Conservation (phyloP, 2,888 invertebrate species). For the Eristalinus sepulchralis region DNA sequence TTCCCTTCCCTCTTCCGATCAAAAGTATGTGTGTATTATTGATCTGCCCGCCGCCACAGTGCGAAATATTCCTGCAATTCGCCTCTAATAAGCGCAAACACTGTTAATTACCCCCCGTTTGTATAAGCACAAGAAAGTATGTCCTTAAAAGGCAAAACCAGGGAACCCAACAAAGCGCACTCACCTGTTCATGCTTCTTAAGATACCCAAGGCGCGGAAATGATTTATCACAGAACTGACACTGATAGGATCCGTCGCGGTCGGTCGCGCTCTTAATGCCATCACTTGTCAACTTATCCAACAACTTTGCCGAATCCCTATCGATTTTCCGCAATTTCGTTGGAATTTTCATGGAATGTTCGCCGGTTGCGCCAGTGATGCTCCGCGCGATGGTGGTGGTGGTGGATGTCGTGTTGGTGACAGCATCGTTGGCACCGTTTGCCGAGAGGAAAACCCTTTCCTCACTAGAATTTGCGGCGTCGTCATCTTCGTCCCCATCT, state of each 20-base stretch:
- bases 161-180: constrained; percentile 68
- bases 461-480: constrained; percentile 67
- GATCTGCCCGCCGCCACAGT: constrained; percentile 62
- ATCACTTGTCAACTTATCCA: constrained; percentile 80
- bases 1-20: neutral
- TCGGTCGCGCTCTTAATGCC: constrained; percentile 77
- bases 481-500: constrained; percentile 66
- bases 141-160: constrained; percentile 58
- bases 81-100: constrained; percentile 69
- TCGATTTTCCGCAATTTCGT: constrained; percentile 81
- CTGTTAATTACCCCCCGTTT: constrained; percentile 66
- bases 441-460: constrained; percentile 64
- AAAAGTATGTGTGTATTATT: constrained; percentile 61
- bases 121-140: constrained; percentile 35
- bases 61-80: constrained; percentile 67
- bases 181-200: constrained; percentile 96
- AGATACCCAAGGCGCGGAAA: constrained; percentile 93
- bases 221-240: constrained; percentile 95
- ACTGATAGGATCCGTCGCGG: constrained; percentile 90
- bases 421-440: constrained; percentile 67
- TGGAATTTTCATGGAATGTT: constrained; percentile 78
- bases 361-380: constrained; percentile 75
- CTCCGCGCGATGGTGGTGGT: constrained; percentile 60
- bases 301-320: constrained; percentile 82
- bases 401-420: constrained; percentile 53